These are phyloP conservation scores for Agapornis roseicollis DNA, from an alignment of 2,113 vertebrate species.

Conservation along the genomic window DNA sequence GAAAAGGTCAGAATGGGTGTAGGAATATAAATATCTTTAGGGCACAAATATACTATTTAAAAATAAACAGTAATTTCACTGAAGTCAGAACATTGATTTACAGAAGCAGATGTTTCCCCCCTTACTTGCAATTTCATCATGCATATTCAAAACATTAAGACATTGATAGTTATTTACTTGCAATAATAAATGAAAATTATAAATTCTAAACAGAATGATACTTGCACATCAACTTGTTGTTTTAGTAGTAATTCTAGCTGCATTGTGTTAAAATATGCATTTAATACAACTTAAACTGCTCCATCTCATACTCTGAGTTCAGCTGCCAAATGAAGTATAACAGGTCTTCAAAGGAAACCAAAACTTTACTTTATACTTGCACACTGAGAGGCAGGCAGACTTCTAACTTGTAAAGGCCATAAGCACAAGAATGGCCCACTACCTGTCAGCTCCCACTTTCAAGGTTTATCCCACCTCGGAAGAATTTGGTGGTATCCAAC, in stretches of 20 bases:
- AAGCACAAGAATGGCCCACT: not conserved
- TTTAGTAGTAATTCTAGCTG: not conserved
- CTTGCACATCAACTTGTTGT: not conserved
- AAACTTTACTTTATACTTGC: not conserved
- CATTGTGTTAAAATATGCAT: not conserved
- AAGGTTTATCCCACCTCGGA: not conserved
- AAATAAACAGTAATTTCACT: not conserved
- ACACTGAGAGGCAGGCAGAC: not conserved
- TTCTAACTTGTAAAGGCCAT: fast-evolving
- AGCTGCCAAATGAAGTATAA: not conserved
- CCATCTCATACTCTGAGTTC: not conserved
- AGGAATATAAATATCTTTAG: not conserved
- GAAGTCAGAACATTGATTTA: not conserved
- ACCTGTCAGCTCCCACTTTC: not conserved
- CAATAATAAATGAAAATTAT: not conserved
- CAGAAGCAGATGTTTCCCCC: not conserved
- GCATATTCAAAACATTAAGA: not conserved
- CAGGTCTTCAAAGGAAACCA: not conserved
- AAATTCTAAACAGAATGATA: not conserved
- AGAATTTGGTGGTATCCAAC: not conserved
- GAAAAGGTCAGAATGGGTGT: not conserved
- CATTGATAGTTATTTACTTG: not conserved
- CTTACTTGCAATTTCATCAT: not conserved
- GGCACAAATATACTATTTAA: not conserved
- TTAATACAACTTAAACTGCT: not conserved